Conservation (phyloP, 2,888 invertebrate genomes). For the Rhingia rostrata region DNA sequence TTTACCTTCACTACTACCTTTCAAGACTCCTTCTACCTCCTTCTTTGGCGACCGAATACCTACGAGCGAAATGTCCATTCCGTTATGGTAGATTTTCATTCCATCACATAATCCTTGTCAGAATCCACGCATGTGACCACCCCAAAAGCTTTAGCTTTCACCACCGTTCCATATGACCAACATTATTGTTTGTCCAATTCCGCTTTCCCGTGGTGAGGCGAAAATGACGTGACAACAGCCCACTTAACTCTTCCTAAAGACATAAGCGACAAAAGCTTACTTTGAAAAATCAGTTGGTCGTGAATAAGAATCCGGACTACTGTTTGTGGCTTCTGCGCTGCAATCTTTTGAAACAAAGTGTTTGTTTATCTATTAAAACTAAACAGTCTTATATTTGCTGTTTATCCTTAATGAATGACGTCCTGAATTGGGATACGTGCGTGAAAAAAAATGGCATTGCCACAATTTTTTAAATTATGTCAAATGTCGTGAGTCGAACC, state of each 20-base stretch:
- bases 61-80: background rate
- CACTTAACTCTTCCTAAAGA: constrained; percentile 31
- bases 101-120: constrained; percentile 14
- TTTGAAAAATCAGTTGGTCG: constrained; percentile 54
- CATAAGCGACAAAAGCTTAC: constrained; percentile 46
- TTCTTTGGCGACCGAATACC: background rate
- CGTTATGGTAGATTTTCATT: background rate
- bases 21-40: background rate
- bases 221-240: constrained; percentile 23
- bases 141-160: constrained; percentile 52
- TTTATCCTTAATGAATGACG: too few relatives aligned
- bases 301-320: constrained; percentile 37
- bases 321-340: constrained; percentile 36
- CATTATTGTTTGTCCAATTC: constrained; percentile 13
- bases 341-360: background rate
- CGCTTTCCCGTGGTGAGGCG: constrained; percentile 24
- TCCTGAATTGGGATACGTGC: too few relatives aligned
- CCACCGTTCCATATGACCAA: constrained; percentile 18
- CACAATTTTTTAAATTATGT: too few relatives aligned
- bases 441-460: too few relatives aligned
- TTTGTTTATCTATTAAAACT: background rate
- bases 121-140: constrained; percentile 6
- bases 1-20: background rate
- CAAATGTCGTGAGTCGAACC: too few relatives aligned
- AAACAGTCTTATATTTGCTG: too few relatives aligned